phyloP scores from a whole-genome alignment of 2,888 invertebrate species.

The Stictocephala bisonia region DNA sequence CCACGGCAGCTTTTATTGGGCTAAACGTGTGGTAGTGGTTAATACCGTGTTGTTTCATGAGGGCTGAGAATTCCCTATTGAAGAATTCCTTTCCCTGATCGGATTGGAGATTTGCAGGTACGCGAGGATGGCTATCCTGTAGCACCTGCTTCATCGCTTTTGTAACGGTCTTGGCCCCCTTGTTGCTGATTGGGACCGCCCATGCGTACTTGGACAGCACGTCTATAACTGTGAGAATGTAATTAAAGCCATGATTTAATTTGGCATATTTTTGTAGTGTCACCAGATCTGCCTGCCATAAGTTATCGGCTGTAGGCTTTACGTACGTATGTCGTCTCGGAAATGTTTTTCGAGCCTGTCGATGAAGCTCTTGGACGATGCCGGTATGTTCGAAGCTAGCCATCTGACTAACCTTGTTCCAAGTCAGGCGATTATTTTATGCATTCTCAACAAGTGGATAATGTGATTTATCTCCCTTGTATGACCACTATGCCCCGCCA shows the following conservation, averaged over 20 bases:
- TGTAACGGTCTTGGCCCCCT: constrained; percentile 59
- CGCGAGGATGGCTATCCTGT: background rate
- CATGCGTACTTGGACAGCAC: constrained; percentile 64
- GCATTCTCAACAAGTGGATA: background rate
- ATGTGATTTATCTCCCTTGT: constrained; percentile 9
- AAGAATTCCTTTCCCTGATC: constrained; percentile 57
- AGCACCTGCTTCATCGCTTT: constrained; percentile 50
- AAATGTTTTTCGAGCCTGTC: constrained; percentile 62
- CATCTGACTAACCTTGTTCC: constrained; percentile 45
- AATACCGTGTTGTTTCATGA: constrained; percentile 37
- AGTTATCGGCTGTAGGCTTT: constrained; percentile 63
- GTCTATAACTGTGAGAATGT: constrained; percentile 62
- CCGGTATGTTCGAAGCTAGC: too few relatives aligned
- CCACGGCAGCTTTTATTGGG: constrained; percentile 16
- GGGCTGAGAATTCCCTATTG: constrained; percentile 48
- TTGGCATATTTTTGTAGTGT: constrained; percentile 61
- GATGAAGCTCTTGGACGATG: constrained; percentile 62
- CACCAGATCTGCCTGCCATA: constrained; percentile 65
- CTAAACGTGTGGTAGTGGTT: constrained; percentile 39
- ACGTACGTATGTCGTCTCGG: constrained; percentile 60
- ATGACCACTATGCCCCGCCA: constrained; percentile 14
- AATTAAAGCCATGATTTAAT: constrained; percentile 61
- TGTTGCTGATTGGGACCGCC: constrained; percentile 62
- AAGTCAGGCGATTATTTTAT: background rate
- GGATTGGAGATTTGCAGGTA: constrained; percentile 51